These are phyloP conservation scores for Monodelphis domestica DNA, from an alignment of 2,797 vertebrate genomes.

Conservation along the genomic window DNA sequence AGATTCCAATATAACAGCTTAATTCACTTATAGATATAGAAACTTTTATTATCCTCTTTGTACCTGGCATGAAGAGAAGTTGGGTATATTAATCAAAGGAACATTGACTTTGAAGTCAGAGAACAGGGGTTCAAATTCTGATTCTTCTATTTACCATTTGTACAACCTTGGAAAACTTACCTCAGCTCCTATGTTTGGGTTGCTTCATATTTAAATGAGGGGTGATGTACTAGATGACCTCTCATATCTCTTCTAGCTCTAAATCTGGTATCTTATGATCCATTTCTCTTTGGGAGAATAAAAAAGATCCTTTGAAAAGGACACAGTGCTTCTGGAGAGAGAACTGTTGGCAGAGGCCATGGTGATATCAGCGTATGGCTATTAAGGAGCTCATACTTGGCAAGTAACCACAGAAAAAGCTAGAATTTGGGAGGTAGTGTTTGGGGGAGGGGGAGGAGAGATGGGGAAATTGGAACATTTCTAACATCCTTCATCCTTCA, in stretches of 20 bases:
- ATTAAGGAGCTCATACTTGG: conserved; percentile 71
- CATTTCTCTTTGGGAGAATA: not conserved
- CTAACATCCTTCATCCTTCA: not conserved
- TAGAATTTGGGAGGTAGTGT: not conserved
- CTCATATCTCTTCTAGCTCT: not conserved
- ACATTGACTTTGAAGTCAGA: fast-evolving
- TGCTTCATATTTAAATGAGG: not conserved
- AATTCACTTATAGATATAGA: not conserved
- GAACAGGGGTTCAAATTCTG: fast-evolving
- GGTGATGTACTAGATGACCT: not conserved
- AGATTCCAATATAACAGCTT: not conserved
- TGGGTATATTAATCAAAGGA: not conserved
- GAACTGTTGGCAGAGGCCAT: not conserved
- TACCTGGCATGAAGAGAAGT: not conserved
- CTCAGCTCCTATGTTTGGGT: not conserved
- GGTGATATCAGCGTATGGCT: conserved; percentile 61
- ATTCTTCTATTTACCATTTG: not conserved
- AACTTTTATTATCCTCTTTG: not conserved
- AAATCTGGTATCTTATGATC: not conserved
- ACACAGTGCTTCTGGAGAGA: not conserved
- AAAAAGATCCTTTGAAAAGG: not conserved
- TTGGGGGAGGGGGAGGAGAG: not conserved
- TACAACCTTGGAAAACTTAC: not conserved
- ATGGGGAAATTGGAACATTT: not conserved
- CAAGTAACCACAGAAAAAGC: conserved; percentile 57